Evolutionary conservation across 2,113 vertebrate genomes (phyloP).

Genomic region (Xiphorhynchus elegans): DNA sequence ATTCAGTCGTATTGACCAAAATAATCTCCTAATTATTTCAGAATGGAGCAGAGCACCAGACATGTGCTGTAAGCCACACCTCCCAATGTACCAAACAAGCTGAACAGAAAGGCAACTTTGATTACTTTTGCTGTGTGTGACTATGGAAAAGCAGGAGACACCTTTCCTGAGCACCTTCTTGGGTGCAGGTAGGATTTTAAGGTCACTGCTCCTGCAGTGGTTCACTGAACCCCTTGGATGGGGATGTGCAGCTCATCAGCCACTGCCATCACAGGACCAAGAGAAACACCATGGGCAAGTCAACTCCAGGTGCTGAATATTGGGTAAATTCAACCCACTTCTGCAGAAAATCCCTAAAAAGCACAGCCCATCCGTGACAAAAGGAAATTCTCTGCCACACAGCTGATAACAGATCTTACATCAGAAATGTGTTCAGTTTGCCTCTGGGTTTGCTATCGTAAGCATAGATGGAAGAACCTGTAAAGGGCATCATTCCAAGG

Average conservation of each 20-base stretch:
- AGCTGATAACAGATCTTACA: background rate
- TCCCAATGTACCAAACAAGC: background rate
- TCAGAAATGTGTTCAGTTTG: background rate
- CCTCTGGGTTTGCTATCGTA: background rate
- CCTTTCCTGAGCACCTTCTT: background rate
- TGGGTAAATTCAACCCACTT: background rate
- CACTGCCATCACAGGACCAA: background rate
- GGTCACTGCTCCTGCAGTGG: background rate
- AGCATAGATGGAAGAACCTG: accelerated
- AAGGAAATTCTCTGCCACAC: background rate
- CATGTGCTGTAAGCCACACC: background rate
- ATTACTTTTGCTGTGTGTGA: background rate
- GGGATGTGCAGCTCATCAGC: background rate
- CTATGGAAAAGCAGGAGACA: background rate
- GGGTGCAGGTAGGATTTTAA: background rate
- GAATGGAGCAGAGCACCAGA: background rate
- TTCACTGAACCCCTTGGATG: background rate
- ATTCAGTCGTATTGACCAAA: conserved; percentile 57
- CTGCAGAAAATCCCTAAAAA: background rate
- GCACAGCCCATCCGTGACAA: background rate
- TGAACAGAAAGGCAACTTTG: background rate
- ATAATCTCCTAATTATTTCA: conserved; percentile 70
- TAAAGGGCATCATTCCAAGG: background rate
- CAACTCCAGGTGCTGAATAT: background rate
- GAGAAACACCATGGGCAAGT: background rate